phyloP scores from a whole-genome alignment of 2,113 vertebrate species.

The Brachypodius melanocephalos region DNA sequence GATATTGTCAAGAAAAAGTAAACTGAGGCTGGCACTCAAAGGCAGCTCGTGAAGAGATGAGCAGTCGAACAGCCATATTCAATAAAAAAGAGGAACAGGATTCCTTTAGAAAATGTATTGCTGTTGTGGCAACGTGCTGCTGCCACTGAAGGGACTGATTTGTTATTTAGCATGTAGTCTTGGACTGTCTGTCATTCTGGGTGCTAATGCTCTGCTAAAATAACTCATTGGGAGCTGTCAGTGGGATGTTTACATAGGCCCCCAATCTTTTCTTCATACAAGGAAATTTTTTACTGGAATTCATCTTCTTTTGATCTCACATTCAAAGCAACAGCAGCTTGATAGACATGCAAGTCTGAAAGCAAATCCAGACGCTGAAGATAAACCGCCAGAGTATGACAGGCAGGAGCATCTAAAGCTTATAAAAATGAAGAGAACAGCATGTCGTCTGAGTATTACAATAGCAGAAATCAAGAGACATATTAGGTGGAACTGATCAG shows the following conservation, averaged over 20 bases:
- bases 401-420: conserved; percentile 84
- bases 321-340: conserved; percentile 88
- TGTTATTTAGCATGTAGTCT: conserved; percentile 79
- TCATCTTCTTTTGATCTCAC: conserved; percentile 88
- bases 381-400: conserved; percentile 89
- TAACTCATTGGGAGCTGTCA: conserved; percentile 87
- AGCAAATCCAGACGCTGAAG: conserved; percentile 87
- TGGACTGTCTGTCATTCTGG: conserved; percentile 81
- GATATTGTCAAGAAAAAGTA: conserved; percentile 58
- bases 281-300: conserved; percentile 85
- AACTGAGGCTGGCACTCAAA: conserved; percentile 49
- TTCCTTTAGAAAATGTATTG: conserved; percentile 68
- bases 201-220: conserved; percentile 85
- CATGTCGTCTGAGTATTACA: conserved; percentile 83
- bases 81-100: conserved; percentile 54
- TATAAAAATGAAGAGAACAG: conserved; percentile 82
- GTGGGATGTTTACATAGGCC: conserved; percentile 87
- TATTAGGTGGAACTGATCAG: conserved; percentile 87
- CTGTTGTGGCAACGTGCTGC: conserved; percentile 71
- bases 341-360: conserved; percentile 86
- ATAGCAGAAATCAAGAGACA: conserved; percentile 86
- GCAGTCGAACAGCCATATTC: conserved; percentile 67
- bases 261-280: conserved; percentile 84
- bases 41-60: conserved; percentile 62
- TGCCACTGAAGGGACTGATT: conserved; percentile 75